Evolutionary conservation across 2,888 invertebrate species (phyloP), one percentile per base, ranked within the genome.

Genomic region (Pterostichus madidus): DNA sequence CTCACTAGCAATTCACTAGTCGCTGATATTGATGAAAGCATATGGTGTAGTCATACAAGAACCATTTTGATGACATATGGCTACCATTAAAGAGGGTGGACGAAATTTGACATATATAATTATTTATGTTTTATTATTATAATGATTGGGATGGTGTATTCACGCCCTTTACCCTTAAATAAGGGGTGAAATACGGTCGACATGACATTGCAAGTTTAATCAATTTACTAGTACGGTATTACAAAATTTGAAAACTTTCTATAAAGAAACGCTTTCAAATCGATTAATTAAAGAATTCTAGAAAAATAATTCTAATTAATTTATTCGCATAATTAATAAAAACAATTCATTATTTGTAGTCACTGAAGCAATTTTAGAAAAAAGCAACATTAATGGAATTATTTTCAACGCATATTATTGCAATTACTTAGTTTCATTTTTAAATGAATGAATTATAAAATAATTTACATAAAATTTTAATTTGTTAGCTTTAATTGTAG

Each of bases 381-480:
- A 52, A 52, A 52, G 10, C 5, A 52, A 13, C 52, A n/a, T 52
- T 52, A 52, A 52, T 52, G 52, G 52, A 52, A 52, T 52, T 52
- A 52, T 52, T 52, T 52, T 52, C 52, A 5, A n/a, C 5, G 52
- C 52, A n/a, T 52, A 52, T 52, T 52, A 52, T 3, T 13, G 52
- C 46, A 46, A 46, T 46, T 52, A 52, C 13, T 52, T 13, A 52
- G 52, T 52, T 52, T 52, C 52, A 52, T 52, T 52, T 13, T 52
- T 13, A 52, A 52, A 52, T 52, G 52, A 52, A 52, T 52, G 52
- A 1, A 24, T 59, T 24, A 59, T 24, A 24, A 59, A 59, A 24
- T 59, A 17, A 59, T 59, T 59, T 59, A 59, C 59, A 59, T 59
- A 59, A 59, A 59, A 17, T 59, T 24, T 17, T 59, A 15, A 59